Evolutionary conservation across 2,113 vertebrate species (phyloP).

Genomic region (Chaenocephalus aceratus): DNA sequence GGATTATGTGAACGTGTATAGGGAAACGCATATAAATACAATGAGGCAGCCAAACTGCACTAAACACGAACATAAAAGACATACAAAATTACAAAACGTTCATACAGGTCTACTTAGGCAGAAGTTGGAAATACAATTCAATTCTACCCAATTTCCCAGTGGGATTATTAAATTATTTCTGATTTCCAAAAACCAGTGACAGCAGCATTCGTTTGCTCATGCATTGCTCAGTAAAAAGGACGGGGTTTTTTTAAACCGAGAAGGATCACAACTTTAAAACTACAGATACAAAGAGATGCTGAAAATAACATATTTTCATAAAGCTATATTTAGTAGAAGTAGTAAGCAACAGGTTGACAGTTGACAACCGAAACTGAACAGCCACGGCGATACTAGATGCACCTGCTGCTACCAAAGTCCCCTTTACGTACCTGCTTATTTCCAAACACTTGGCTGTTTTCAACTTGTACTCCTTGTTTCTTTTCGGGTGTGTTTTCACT

Average conservation of each 20-base stretch:
- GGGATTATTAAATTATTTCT: too few relatives aligned
- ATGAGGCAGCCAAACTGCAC: background rate
- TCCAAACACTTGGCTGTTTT: background rate
- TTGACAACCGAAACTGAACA: constrained; percentile 71
- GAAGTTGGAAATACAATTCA: background rate
- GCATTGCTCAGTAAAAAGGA: background rate
- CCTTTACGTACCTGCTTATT: constrained; percentile 70
- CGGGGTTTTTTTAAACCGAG: background rate
- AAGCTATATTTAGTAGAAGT: background rate
- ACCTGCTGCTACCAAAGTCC: constrained; percentile 45
- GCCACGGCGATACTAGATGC: constrained; percentile 55
- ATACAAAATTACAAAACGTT: background rate
- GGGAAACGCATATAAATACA: background rate
- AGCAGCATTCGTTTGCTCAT: too few relatives aligned
- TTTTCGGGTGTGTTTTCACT: background rate
- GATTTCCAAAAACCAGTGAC: too few relatives aligned
- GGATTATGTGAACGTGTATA: background rate
- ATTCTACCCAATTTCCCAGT: background rate
- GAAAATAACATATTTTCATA: fast-evolving
- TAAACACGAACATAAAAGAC: too few relatives aligned
- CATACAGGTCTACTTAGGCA: background rate
- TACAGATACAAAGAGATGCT: background rate
- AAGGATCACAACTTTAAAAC: background rate
- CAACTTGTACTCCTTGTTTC: constrained; percentile 8
- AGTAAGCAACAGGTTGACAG: constrained; percentile 29